Evolutionary conservation across 1,140 invertebrate species (phyloP).

Genomic region (Trachymyrmex cornetzi): DNA sequence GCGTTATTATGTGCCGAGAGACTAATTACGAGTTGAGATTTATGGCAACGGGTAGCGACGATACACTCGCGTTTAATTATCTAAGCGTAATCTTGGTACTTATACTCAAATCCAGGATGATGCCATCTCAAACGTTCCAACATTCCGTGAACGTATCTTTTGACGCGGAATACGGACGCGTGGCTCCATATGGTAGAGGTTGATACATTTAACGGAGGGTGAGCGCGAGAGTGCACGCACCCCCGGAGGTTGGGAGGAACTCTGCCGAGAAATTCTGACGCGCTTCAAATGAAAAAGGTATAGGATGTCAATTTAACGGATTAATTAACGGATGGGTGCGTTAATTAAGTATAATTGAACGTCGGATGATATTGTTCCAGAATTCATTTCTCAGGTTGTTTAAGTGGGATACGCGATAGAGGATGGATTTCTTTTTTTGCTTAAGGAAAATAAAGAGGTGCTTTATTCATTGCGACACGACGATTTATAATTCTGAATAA

Average conservation of each 20-base stretch:
- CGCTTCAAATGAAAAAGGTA: slow-evolving; percentile 19
- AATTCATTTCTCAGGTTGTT: background rate
- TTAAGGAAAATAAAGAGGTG: background rate
- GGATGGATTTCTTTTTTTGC: background rate
- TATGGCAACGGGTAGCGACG: slow-evolving; percentile 59
- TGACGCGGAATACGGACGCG: slow-evolving; percentile 52
- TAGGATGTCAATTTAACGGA: slow-evolving; percentile 3
- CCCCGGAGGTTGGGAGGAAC: background rate
- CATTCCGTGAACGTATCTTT: slow-evolving; percentile 56
- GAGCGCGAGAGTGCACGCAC: slow-evolving; percentile 1
- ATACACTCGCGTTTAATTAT: slow-evolving; percentile 61
- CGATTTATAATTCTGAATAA: background rate
- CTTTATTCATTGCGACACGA: background rate
- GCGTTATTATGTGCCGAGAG: slow-evolving; percentile 58
- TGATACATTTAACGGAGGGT: slow-evolving; percentile 42
- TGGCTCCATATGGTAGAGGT: slow-evolving; percentile 58
- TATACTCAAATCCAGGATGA: slow-evolving; percentile 59
- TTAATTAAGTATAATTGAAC: slow-evolving; percentile 16
- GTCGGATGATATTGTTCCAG: background rate
- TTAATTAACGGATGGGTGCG: slow-evolving; percentile 18
- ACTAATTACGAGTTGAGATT: slow-evolving; percentile 65
- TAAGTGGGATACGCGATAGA: background rate
- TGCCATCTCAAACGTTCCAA: slow-evolving; percentile 51
- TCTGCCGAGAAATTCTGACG: slow-evolving; percentile 37
- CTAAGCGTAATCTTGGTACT: slow-evolving; percentile 55